Evolutionary conservation across 2,113 vertebrate genomes (phyloP), one percentile per base, ranked within the genome.

Genomic region (Tetrax tetrax): DNA sequence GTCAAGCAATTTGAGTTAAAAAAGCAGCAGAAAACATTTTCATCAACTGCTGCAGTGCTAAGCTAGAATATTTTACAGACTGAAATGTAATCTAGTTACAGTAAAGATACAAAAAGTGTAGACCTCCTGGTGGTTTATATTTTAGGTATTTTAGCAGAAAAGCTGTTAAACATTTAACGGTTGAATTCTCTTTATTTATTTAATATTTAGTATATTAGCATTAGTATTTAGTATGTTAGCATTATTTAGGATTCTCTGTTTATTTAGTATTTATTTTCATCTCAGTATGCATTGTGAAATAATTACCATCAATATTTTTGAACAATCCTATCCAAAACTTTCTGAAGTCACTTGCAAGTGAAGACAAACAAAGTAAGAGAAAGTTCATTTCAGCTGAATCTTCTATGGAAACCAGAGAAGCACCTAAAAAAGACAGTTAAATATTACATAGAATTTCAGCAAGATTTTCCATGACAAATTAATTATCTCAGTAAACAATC

Each of bases 251-350:
- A 31, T 79, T 85, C 7, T 83, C 38, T 50, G 2, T 60, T 83
- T 79, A 50, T 56, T 82, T 54, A 63, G 27, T 57, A 35, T 27
- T 76, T 78, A 16, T 76, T 75, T 83, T 68, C 24, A 37, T 38
- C 12, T 59, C 50, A 83, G 14, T 75, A 48, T 47, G 31, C 11
- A 63, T 12, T 31, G 7, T 35, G 51, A 80, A 94, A 95, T 61
- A 76, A 41, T 97, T 98, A 99, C 99, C 98, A 78, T 98, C 98
- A 43, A 99, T 96, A 92, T 98, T 99, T 96, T 98, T 98, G 82
- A 98, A 99, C 64, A 99, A 72, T 92, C 99, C 99, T 86, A 99
- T 98, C 99, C 99, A 99, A 97, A 99, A 99, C 8, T 91, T 96
- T 69, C 97, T 82, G 61, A 93, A 93, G 19, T 91, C 92, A 33